Evolutionary conservation across 2,113 vertebrate species (phyloP).

Genomic region (Trachemys scripta): DNA sequence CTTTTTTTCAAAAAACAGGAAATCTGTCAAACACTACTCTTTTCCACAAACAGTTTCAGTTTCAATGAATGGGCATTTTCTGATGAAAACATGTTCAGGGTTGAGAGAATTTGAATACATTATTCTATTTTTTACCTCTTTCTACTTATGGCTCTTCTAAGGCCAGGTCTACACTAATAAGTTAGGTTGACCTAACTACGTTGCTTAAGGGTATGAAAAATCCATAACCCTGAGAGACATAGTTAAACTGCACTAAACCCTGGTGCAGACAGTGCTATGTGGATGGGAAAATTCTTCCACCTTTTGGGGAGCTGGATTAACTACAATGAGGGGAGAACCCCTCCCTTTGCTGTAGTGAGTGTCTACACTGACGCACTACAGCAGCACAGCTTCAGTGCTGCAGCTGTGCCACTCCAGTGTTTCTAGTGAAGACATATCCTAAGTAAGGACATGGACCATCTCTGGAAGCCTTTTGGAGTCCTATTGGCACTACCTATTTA

Average conservation of each 20-base stretch:
- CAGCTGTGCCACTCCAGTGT: neutral
- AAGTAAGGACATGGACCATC: neutral
- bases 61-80: neutral
- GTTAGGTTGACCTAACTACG: neutral
- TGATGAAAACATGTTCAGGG: neutral
- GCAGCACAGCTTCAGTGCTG: neutral
- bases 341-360: neutral
- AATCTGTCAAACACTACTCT: neutral
- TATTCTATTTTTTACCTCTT: accelerated
- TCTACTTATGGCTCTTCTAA: neutral
- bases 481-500: neutral
- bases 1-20: too few relatives aligned
- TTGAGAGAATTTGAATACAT: neutral
- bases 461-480: neutral
- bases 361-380: neutral
- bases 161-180: neutral
- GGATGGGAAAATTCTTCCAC: neutral
- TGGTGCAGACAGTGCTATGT: neutral
- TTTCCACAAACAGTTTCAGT: neutral
- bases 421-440: neutral
- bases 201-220: neutral
- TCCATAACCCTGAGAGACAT: neutral
- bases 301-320: neutral
- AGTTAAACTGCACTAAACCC: neutral
- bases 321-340: too few relatives aligned